Conservation (phyloP, 2,888 invertebrate species). For the Thymelicus lineola region DNA sequence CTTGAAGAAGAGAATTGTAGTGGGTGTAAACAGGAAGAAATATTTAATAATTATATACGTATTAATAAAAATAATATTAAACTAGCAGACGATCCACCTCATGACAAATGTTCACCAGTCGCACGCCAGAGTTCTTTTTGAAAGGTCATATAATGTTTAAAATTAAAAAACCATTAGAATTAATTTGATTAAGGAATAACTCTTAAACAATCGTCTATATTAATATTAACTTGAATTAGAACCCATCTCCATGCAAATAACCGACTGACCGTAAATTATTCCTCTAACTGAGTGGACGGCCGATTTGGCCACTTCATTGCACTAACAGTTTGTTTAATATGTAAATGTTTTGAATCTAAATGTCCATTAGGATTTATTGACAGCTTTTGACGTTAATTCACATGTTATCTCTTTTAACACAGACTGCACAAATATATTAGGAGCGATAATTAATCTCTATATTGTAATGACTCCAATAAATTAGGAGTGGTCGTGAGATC, state of each 20-base stretch:
- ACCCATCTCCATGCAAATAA: conserved; percentile 5
- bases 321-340: conserved; percentile 28
- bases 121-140: too few relatives aligned
- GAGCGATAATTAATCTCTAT: too few relatives aligned
- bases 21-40: too few relatives aligned
- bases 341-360: conserved; percentile 20
- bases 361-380: not conserved
- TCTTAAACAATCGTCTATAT: not conserved
- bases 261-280: conserved; percentile 18
- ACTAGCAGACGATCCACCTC: too few relatives aligned
- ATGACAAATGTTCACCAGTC: too few relatives aligned
- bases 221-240: not conserved
- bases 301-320: conserved; percentile 26
- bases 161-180: not conserved
- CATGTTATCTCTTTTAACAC: not conserved
- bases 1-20: too few relatives aligned
- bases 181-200: not conserved
- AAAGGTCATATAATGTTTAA: too few relatives aligned
- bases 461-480: too few relatives aligned
- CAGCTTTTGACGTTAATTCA: not conserved
- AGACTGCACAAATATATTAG: not conserved
- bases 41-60: too few relatives aligned
- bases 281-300: conserved; percentile 34
- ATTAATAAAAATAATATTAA: too few relatives aligned
- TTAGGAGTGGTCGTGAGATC: too few relatives aligned